Base-by-base conservation (phyloP, 1,140 invertebrate genomes). In the Metaphire vulgaris region DNA sequence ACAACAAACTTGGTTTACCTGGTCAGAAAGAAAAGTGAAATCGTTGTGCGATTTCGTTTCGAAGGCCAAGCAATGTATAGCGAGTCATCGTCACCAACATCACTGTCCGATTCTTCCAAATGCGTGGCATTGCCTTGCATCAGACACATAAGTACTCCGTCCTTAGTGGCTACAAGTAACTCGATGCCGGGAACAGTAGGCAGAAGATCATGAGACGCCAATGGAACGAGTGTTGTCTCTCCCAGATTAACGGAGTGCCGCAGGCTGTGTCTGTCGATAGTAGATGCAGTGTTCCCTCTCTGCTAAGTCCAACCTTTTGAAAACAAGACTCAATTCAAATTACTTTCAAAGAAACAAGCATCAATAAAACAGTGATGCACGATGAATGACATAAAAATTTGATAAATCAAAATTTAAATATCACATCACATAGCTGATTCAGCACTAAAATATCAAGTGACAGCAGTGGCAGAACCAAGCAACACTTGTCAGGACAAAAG, bases 101-200 rank as follows among this genome's bases (percentile, higher is more conserved):
- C 41, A 30, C 77, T 72, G 21, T 71, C 64, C 0, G 69, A 70
- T 67, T 81, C 80, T 21, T 74, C 26, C 6, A 26, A 28, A 26
- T 14, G 6, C 2, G 6, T 28, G 2, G 15, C 30, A n/a, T 26
- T 69, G 15, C 80, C 80, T 16, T 75, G 78, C 15, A 82, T 81
- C 21, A 84, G 77, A 77, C 83, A 85, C 32, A 85, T 78, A 1
- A 85, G 65, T 71, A 82, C 82, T 15, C 84, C 84, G 78, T 85
- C 84, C 75, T 78, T 82, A 14, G 82, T 85, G 12, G 84, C 78
- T 69, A 84, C 80, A 29, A 85, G 75, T 21, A 84, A 65, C 76
- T 85, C 83, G 26, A 83, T 26, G 1, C 82, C 83, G 33, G 79
- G 78, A 74, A 79, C 79, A 67, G 79, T 66, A 26, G 69, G 67